Base-by-base conservation (phyloP, 2,888 invertebrate genomes). In the Drosophila basisetae region DNA sequence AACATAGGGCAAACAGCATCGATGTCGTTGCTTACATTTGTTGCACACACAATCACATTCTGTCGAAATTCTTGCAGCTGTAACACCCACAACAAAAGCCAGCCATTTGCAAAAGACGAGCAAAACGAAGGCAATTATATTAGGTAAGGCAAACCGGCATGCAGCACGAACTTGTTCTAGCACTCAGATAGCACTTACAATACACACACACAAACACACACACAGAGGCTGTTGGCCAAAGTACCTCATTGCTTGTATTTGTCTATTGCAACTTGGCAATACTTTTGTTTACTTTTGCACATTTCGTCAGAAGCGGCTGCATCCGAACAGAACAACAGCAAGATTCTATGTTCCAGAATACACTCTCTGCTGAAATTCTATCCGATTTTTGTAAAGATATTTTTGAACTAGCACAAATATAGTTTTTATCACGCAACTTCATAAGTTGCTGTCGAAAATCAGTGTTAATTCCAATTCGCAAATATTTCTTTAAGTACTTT, bases 281-380 rank as follows among this genome's bases (percentile, higher is more conserved):
- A 89, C 84, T 89, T 89, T 85, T 90, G 91, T 86, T 88, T 90
- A 90, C 86, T 90, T 81, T 90, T 89, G 80, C 83, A 83, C 89
- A 83, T 85, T 90, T 90, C 79, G 53, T 25, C 67, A 76, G 65
- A 58, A 73, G 50, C 75, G 68, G 39, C 53, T 76, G 43, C 50
- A 59, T 25, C 43, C 62, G 30, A 43, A 59, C 37, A 52, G 63
- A 50, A 62, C 30, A 50, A 39, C 60, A 55, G 52, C 35, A 61
- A 43, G 43, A 30, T 16, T 2, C 16, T 6, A 11, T 49, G 47
- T 76, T 89, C 84, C 47, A 30, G 18, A 28, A 64, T 60, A 25
- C 22, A 30, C 4, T 35, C 43, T 70, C 50, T 2, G 7, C 16
- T 4, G 2, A 11, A 59, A 28, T 33, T 39, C 16, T 6, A 16